Conservation (phyloP, 2,113 vertebrate genomes). For the Microcebus ravelobensis region DNA sequence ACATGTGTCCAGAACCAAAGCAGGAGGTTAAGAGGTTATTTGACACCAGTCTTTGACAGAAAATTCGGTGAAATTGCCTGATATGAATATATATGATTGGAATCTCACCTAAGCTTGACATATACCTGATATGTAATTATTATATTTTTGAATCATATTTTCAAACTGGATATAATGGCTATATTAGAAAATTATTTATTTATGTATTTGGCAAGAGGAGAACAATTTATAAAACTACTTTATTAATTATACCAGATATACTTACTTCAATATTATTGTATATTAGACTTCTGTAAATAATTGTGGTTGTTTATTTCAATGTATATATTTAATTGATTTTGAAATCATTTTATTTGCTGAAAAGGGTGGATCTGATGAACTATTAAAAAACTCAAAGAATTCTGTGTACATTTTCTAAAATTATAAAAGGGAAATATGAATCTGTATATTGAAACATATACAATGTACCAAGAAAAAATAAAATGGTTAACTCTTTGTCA, state of each 20-base stretch:
- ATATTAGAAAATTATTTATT: neutral
- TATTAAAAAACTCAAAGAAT: neutral
- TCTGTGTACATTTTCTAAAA: neutral
- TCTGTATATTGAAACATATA: neutral
- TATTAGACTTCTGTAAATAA: neutral
- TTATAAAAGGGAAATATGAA: neutral
- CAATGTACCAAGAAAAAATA: neutral
- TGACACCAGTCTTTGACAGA: neutral
- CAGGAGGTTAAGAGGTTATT: neutral
- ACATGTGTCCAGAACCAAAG: neutral
- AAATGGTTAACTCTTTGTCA: neutral
- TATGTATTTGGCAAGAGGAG: neutral
- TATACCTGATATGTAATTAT: neutral
- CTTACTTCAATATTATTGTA: neutral
- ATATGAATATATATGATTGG: neutral
- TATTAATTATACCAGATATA: neutral
- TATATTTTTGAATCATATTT: neutral
- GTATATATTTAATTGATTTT: neutral
- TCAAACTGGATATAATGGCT: neutral
- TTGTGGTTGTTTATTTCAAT: neutral
- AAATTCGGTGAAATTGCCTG: neutral
- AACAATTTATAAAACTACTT: neutral
- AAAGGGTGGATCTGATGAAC: neutral
- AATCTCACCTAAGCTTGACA: neutral
- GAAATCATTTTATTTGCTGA: neutral